These are phyloP conservation scores for Myotis lucifugus DNA, from an alignment of 2,113 vertebrate genomes.

Conservation along the genomic window DNA sequence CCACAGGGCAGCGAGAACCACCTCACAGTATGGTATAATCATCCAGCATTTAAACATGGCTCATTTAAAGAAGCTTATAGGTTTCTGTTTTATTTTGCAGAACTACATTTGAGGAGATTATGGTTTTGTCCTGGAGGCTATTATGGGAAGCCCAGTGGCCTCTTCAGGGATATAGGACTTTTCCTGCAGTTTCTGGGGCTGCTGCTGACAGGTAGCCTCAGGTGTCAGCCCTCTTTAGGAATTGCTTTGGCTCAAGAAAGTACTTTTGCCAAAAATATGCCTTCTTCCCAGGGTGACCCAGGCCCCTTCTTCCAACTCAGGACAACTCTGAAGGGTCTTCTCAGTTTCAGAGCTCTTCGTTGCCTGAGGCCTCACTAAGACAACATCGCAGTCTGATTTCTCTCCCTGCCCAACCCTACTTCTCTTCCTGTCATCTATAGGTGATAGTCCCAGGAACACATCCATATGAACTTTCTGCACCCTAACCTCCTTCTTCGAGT, in stretches of 20 bases:
- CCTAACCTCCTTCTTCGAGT: background rate
- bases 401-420: background rate
- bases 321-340: background rate
- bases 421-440: background rate
- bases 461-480: background rate
- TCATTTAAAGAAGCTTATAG: background rate
- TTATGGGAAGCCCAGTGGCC: background rate
- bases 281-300: background rate
- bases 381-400: background rate
- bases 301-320: background rate
- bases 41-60: background rate
- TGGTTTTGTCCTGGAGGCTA: background rate
- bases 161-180: background rate
- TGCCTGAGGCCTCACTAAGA: background rate
- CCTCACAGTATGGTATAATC: background rate
- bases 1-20: background rate
- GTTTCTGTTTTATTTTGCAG: background rate
- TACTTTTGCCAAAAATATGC: background rate
- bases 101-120: background rate
- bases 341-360: background rate
- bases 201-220: background rate
- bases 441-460: background rate
- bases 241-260: background rate
- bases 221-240: no score
- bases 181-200: background rate